Percentiles rank a stretch among this genome's conserved stretches.
Conservation (phyloP, 2,888 invertebrate species). For the Sympetrum striolatum region DNA sequence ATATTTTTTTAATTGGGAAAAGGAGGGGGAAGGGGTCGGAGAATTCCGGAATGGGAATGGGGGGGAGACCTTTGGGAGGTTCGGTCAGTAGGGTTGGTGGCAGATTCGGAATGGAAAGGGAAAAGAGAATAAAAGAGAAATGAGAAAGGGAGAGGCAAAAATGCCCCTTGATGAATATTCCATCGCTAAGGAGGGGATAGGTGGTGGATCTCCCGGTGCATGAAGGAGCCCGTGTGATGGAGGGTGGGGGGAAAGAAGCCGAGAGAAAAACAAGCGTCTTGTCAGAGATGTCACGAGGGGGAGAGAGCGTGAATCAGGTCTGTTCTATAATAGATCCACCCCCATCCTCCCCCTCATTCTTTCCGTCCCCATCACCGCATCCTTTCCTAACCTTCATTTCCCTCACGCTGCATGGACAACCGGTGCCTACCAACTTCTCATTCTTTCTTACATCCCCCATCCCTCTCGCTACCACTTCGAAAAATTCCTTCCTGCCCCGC, state of each 20-base stretch:
- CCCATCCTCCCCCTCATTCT: conserved; percentile 27
- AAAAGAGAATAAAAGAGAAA: too few relatives aligned
- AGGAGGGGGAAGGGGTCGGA: not conserved
- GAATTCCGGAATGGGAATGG: not conserved
- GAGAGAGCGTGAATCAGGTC: not conserved
- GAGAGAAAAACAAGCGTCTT: not conserved
- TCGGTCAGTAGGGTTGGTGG: not conserved
- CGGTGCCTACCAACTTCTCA: conserved; percentile 19
- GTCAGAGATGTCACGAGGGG: not conserved
- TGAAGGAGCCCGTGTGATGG: not conserved
- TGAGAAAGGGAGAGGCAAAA: not conserved
- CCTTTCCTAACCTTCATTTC: conserved; percentile 10
- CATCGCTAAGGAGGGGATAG: not conserved
- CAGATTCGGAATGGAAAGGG: not conserved
- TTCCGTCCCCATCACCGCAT: not conserved
- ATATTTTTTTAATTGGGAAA: not conserved
- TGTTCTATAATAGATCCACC: conserved; percentile 37
- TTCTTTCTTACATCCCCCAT: conserved; percentile 11
- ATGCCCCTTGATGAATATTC: not conserved
- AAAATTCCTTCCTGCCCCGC: not conserved
- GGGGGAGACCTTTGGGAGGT: not conserved
- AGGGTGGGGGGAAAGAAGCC: not conserved
- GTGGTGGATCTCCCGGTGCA: not conserved
- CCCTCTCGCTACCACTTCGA: not conserved
- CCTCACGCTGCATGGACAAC: conserved; percentile 3